These are phyloP conservation scores for Ichneumon xanthorius DNA, from an alignment of 2,888 invertebrate genomes.

Conservation along the genomic window DNA sequence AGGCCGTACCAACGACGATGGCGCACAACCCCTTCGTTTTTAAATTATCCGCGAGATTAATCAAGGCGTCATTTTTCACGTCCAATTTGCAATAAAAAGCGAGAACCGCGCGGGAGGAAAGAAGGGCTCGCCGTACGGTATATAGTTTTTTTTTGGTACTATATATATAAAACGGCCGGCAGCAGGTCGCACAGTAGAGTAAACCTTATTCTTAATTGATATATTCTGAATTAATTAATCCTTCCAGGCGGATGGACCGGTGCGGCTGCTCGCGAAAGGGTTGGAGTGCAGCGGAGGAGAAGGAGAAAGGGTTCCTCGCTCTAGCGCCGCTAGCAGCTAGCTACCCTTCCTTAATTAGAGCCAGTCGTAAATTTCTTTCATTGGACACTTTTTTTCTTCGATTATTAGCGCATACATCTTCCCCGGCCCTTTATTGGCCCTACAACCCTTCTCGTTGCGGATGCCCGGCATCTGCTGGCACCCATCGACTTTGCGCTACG, in stretches of 20 bases:
- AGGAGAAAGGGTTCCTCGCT: conserved; percentile 66
- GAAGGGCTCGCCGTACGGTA: conserved; percentile 49
- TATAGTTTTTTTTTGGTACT: conserved; percentile 29
- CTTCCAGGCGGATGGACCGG: conserved; percentile 76
- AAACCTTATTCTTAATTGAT: conserved; percentile 85
- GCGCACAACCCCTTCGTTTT: conserved; percentile 83
- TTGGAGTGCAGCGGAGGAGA: conserved; percentile 59
- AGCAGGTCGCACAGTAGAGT: conserved; percentile 78
- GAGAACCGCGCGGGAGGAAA: conserved; percentile 63
- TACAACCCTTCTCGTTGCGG: conserved; percentile 77
- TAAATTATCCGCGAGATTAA: conserved; percentile 85
- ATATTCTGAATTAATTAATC: conserved; percentile 85
- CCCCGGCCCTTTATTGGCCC: conserved; percentile 81
- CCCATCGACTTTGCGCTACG: conserved; percentile 47
- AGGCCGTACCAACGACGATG: conserved; percentile 69
- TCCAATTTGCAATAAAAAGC: conserved; percentile 85
- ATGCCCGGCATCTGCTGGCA: conserved; percentile 80
- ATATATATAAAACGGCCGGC: conserved; percentile 57
- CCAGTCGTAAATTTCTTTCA: conserved; percentile 84
- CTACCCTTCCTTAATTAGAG: conserved; percentile 83
- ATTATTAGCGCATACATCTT: conserved; percentile 85
- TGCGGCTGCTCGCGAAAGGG: conserved; percentile 57
- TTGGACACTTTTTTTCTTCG: conserved; percentile 84
- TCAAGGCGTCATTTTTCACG: conserved; percentile 85
- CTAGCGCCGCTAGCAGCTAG: conserved; percentile 38